Conservation (phyloP, 2,113 vertebrate species). For the Melierax canorus region DNA sequence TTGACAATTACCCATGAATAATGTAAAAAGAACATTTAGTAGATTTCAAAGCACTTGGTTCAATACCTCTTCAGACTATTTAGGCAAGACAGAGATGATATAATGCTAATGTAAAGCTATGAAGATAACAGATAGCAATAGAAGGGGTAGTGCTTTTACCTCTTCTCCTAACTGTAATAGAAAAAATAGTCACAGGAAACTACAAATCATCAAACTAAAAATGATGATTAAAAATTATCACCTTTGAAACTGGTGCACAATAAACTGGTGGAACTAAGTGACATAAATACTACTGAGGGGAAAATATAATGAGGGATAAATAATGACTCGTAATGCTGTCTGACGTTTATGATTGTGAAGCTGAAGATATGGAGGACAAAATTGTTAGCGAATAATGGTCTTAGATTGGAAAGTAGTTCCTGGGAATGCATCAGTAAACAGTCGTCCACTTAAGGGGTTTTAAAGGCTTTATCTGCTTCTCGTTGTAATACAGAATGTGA, state of each 20-base stretch:
- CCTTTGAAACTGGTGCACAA: not conserved
- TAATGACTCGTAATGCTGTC: not conserved
- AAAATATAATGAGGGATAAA: not conserved
- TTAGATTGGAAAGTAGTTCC: not conserved
- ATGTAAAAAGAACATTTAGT: not conserved
- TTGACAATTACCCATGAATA: not conserved
- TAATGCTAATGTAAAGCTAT: not conserved
- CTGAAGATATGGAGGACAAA: not conserved
- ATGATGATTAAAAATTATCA: not conserved
- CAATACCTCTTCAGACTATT: not conserved
- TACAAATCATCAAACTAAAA: not conserved
- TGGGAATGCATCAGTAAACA: not conserved
- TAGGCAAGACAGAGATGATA: not conserved
- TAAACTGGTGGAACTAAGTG: not conserved
- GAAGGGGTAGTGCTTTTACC: not conserved
- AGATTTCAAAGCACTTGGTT: not conserved
- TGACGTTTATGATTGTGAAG: not conserved
- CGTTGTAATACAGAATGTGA: not conserved
- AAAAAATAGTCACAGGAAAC: not conserved
- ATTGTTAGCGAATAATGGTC: not conserved
- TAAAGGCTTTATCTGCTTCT: not conserved
- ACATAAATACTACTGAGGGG: not conserved
- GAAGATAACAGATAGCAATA: not conserved
- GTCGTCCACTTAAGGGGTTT: not conserved
- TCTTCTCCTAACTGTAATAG: not conserved